phyloP scores from a whole-genome alignment of 2,797 vertebrate species.

The Gadopsis bispinosus region DNA sequence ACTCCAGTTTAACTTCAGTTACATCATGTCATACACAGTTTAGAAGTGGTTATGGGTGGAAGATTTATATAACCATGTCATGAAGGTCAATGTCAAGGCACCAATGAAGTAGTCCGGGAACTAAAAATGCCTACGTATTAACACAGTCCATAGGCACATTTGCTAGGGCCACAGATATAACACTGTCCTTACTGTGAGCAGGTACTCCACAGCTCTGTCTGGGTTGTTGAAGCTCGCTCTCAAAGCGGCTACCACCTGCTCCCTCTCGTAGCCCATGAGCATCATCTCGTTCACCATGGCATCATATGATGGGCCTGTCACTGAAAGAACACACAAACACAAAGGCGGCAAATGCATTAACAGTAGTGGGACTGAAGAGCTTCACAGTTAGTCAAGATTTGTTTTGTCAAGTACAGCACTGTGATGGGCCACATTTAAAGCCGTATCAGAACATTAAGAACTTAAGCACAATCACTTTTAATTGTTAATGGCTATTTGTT shows the following conservation, averaged over 20 bases:
- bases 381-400: not conserved
- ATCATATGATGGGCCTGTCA: conserved; percentile 96
- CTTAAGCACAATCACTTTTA: not conserved
- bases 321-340: conserved; percentile 70
- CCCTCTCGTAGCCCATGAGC: conserved; percentile 97
- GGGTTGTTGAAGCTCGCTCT: conserved; percentile 98
- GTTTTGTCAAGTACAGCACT: not conserved
- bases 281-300: conserved; percentile 99
- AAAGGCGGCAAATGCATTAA: not conserved
- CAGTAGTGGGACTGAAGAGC: conserved; percentile 2
- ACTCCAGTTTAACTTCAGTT: not conserved
- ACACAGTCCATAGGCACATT: not conserved
- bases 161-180: not conserved
- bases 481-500: not conserved
- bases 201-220: conserved; percentile 97
- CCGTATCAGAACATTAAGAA: not conserved
- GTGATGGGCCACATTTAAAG: not conserved
- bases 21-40: not conserved
- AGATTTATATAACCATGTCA: not conserved
- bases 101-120: not conserved
- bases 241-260: conserved; percentile 93
- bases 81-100: not conserved
- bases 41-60: not conserved
- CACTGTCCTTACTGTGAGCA: conserved; percentile 88
- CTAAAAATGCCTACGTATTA: not conserved